phyloP scores from a whole-genome alignment of 2,888 invertebrate genomes.

The Drepanosiphum platanoidis region DNA sequence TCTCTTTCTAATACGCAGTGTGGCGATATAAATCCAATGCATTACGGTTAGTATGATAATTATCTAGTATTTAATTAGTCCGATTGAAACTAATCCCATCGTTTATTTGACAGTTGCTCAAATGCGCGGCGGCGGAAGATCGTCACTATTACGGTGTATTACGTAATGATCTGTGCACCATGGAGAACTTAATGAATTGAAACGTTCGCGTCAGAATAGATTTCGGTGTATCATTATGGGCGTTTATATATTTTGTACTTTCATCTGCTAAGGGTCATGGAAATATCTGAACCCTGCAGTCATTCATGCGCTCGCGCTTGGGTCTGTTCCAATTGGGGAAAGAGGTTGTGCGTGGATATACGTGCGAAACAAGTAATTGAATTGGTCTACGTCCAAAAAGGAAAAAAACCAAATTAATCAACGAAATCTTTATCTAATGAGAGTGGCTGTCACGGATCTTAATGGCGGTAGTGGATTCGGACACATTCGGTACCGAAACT shows the following conservation, averaged over 20 bases:
- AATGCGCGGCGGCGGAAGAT: neutral
- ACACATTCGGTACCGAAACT: neutral
- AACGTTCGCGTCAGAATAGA: neutral
- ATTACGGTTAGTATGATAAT: no score
- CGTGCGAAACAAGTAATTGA: slow-evolving; percentile 49
- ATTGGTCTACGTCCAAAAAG: slow-evolving; percentile 45
- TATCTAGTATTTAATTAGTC: no score
- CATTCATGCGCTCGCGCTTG: slow-evolving; percentile 17
- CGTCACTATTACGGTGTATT: neutral
- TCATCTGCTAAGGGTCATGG: neutral
- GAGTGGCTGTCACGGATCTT: neutral
- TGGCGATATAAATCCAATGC: no score
- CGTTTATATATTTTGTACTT: neutral
- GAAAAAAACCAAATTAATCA: slow-evolving; percentile 18
- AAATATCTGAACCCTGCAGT: neutral
- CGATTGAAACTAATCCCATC: no score
- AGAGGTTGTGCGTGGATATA: neutral
- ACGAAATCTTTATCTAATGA: slow-evolving; percentile 1
- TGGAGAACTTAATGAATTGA: neutral
- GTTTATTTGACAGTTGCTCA: no score
- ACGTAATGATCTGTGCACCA: neutral
- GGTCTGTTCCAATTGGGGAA: slow-evolving; percentile 14
- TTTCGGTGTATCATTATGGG: neutral
- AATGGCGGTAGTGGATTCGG: neutral
- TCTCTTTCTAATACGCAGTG: no score